Conservation (phyloP, 2,888 invertebrate genomes). For the Cantharis rufa region DNA sequence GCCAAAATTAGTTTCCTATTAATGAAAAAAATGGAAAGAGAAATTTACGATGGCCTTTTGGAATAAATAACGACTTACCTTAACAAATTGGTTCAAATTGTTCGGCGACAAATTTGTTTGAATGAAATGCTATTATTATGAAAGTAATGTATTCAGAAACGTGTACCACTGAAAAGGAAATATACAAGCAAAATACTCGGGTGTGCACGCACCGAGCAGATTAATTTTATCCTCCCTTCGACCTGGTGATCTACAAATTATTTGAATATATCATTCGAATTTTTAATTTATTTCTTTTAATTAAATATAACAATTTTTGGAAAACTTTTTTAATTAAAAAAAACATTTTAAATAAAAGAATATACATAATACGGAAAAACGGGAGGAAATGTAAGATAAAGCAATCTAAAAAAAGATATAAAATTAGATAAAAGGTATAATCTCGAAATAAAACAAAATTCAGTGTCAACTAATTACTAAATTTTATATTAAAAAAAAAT, state of each 20-base stretch:
- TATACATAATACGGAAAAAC: too few relatives aligned
- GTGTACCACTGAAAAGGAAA: slow-evolving; percentile 12
- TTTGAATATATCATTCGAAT: not conserved
- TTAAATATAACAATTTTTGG: too few relatives aligned
- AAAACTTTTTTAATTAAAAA: too few relatives aligned
- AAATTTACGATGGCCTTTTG: not conserved
- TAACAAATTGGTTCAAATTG: not conserved
- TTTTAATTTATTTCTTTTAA: not conserved
- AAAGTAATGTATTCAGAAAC: slow-evolving; percentile 16
- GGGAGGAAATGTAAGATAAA: too few relatives aligned
- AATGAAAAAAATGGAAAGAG: not conserved
- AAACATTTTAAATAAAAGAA: too few relatives aligned
- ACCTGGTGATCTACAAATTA: slow-evolving; percentile 25
- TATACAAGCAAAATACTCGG: slow-evolving; percentile 14
- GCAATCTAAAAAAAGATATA: too few relatives aligned
- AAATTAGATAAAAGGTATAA: too few relatives aligned
- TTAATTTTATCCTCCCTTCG: slow-evolving; percentile 23
- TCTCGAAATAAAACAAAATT: too few relatives aligned
- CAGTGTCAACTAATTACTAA: too few relatives aligned
- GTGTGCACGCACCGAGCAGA: slow-evolving; percentile 15
- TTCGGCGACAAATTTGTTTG: not conserved
- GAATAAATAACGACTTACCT: not conserved
- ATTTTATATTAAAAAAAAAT: too few relatives aligned
- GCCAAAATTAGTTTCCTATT: not conserved
- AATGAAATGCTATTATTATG: not conserved